These are phyloP conservation scores for Melanotaenia parkinsoni DNA, from an alignment of 2,797 vertebrate genomes.

Conservation along the genomic window DNA sequence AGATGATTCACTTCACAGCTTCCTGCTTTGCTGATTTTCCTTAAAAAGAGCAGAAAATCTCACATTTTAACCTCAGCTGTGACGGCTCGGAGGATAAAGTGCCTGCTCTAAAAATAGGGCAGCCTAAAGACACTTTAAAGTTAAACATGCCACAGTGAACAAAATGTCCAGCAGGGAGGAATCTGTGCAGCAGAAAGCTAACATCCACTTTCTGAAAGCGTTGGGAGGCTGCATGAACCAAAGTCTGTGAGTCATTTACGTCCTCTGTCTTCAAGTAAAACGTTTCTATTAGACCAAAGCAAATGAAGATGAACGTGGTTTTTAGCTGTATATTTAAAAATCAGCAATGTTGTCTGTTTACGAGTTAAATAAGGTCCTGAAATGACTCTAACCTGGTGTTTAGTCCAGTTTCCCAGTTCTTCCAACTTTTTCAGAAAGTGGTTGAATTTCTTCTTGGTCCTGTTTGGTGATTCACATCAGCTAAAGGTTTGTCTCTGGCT, in stretches of 20 bases:
- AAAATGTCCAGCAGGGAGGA: conserved; percentile 40
- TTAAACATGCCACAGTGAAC: conserved; percentile 50
- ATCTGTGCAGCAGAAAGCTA: conserved; percentile 22
- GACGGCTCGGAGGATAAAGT: conserved; percentile 46
- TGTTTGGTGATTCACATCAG: too few relatives aligned
- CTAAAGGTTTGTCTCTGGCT: too few relatives aligned
- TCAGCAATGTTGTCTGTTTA: too few relatives aligned
- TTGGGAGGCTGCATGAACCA: neutral
- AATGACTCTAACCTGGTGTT: too few relatives aligned
- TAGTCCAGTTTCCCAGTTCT: too few relatives aligned
- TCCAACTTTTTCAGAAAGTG: too few relatives aligned
- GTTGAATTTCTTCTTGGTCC: too few relatives aligned
- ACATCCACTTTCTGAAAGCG: neutral
- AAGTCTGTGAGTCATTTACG: neutral
- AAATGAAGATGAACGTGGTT: too few relatives aligned
- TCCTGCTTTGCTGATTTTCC: conserved; percentile 18
- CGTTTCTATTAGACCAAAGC: neutral
- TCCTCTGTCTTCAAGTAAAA: neutral
- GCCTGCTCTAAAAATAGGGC: conserved; percentile 67
- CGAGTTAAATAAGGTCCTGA: too few relatives aligned
- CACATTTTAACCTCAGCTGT: conserved; percentile 35
- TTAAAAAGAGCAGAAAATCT: conserved; percentile 50
- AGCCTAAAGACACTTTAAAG: conserved; percentile 56
- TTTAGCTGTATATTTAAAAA: too few relatives aligned
- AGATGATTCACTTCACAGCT: conserved; percentile 39